Percentiles rank a stretch among this genome's conserved stretches.
These are phyloP conservation scores for Antheraea yamamai DNA, from an alignment of 2,888 invertebrate genomes.

Conservation along the genomic window DNA sequence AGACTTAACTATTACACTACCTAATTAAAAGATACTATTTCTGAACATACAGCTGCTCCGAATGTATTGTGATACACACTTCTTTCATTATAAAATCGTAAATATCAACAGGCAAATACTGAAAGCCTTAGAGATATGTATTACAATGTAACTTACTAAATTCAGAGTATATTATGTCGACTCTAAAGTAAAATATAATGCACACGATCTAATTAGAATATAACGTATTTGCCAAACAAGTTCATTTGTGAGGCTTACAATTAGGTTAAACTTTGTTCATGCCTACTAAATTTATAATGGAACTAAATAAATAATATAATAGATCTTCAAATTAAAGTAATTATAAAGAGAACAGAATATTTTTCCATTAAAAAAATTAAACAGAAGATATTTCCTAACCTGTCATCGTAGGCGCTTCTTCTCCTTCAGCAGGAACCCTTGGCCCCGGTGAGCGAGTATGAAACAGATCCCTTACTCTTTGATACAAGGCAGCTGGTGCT, in stretches of 20 bases:
- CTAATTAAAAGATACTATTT: too few species aligned
- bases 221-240: not conserved
- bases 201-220: not conserved
- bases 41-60: too few species aligned
- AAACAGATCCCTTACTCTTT: conserved; percentile 92
- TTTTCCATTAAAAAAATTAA: not conserved
- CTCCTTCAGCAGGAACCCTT: conserved; percentile 69
- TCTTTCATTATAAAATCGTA: too few species aligned
- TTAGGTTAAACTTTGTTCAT: not conserved
- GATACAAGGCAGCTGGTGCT: conserved; percentile 89
- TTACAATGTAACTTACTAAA: not conserved
- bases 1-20: too few species aligned
- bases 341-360: not conserved
- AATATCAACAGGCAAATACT: too few species aligned
- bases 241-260: not conserved
- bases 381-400: conserved; percentile 47
- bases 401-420: conserved; percentile 79
- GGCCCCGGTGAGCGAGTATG: conserved; percentile 80
- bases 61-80: too few species aligned
- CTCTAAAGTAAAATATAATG: not conserved
- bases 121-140: not conserved
- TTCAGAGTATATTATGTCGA: not conserved
- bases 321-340: not conserved
- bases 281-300: not conserved
- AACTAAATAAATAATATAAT: not conserved